Conservation (phyloP, 1,140 invertebrate genomes). For the Halyomorpha halys region DNA sequence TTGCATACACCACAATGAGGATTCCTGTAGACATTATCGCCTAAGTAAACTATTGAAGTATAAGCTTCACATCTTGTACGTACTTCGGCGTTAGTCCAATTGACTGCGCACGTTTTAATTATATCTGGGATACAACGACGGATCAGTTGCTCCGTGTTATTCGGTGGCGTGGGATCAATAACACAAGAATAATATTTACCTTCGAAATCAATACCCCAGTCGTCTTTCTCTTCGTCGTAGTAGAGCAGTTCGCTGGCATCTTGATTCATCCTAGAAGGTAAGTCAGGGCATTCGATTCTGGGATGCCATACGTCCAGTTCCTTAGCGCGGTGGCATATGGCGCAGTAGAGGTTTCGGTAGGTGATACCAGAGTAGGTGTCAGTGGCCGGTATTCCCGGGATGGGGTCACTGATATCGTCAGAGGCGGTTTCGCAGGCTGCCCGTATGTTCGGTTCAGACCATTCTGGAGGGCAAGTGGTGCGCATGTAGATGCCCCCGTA, state of each 20-base stretch:
- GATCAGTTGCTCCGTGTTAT: slow-evolving; percentile 23
- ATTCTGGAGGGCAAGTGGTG: slow-evolving; percentile 37
- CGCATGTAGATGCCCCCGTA: slow-evolving; percentile 41
- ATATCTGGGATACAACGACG: slow-evolving; percentile 32
- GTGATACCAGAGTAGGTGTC: slow-evolving; percentile 38
- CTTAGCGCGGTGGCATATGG: slow-evolving; percentile 42
- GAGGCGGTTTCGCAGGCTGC: slow-evolving; percentile 27
- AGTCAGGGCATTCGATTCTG: slow-evolving; percentile 36
- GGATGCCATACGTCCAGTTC: slow-evolving; percentile 38
- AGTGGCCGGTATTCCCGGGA: slow-evolving; percentile 39
- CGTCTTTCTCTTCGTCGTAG: slow-evolving; percentile 17
- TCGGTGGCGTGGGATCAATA: slow-evolving; percentile 32
- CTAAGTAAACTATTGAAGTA: slow-evolving; percentile 38
- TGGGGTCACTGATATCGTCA: slow-evolving; percentile 36
- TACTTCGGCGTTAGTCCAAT: slow-evolving; percentile 35
- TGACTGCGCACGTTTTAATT: slow-evolving; percentile 34
- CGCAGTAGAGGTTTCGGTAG: slow-evolving; percentile 47
- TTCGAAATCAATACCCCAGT: slow-evolving; percentile 28
- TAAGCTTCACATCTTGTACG: slow-evolving; percentile 36
- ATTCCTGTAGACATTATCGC: slow-evolving; percentile 41
- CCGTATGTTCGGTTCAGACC: slow-evolving; percentile 34
- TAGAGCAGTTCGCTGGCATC: slow-evolving; percentile 22
- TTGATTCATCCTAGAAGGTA: slow-evolving; percentile 27
- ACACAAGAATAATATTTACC: slow-evolving; percentile 28
- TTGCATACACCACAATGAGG: slow-evolving; percentile 49